These are phyloP conservation scores for Scaptomyza polygonia DNA, from an alignment of 2,888 invertebrate genomes.

Conservation along the genomic window DNA sequence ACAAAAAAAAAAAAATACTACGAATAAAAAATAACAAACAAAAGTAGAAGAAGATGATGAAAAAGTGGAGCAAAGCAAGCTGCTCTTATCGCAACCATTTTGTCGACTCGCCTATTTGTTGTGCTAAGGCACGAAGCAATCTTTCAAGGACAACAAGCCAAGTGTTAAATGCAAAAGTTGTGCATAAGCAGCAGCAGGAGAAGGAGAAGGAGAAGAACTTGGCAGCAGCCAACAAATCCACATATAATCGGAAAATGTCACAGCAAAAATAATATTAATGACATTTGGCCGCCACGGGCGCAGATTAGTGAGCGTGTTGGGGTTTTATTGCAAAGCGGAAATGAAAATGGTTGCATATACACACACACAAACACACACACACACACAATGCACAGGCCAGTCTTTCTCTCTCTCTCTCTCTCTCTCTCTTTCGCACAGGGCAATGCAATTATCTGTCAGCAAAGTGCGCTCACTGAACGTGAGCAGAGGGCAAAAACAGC, in stretches of 20 bases:
- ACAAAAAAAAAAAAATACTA: conserved; percentile 8
- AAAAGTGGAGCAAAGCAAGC: conserved; percentile 45
- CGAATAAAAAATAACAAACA: no score
- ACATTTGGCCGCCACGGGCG: conserved; percentile 67
- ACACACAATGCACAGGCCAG: conserved; percentile 48
- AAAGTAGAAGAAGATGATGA: conserved; percentile 19
- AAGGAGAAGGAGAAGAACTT: not conserved
- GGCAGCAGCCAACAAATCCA: conserved; percentile 62
- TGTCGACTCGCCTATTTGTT: conserved; percentile 68
- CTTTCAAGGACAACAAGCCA: conserved; percentile 72
- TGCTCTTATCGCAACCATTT: conserved; percentile 61
- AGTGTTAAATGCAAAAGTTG: conserved; percentile 69
- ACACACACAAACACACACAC: no score
- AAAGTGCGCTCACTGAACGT: conserved; percentile 65
- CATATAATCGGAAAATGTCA: conserved; percentile 76
- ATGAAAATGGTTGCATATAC: conserved; percentile 73
- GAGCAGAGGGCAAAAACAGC: conserved; percentile 29
- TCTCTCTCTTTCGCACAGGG: conserved; percentile 11
- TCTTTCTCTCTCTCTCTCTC: no score
- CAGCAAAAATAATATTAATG: conserved; percentile 73
- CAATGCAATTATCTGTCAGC: conserved; percentile 74
- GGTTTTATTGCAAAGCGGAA: conserved; percentile 73
- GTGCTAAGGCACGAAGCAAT: conserved; percentile 58
- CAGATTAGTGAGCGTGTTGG: conserved; percentile 72
- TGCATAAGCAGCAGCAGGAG: conserved; percentile 13